Conservation (phyloP, 2,113 vertebrate species). For the Lynx canadensis region DNA sequence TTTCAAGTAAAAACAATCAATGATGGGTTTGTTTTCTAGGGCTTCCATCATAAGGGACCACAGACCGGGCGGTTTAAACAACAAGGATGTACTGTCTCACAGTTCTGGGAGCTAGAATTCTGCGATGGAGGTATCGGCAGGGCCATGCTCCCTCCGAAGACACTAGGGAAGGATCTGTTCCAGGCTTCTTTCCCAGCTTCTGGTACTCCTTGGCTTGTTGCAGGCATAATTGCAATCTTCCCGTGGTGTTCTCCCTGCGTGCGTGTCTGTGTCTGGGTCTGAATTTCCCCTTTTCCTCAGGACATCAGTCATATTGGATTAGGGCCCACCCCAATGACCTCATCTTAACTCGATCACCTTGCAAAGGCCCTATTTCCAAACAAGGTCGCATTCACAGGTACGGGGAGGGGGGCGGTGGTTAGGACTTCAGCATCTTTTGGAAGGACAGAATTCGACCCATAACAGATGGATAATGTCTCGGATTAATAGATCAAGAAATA, state of each 20-base stretch:
- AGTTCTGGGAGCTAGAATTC: neutral
- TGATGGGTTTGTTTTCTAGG: neutral
- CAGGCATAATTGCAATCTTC: neutral
- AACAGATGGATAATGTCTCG: neutral
- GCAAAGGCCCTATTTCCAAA: neutral
- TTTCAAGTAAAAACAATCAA: neutral
- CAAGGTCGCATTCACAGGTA: neutral
- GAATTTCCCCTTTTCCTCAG: neutral
- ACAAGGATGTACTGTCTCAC: neutral
- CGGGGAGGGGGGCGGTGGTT: neutral
- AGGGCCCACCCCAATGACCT: neutral
- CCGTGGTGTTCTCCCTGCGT: neutral
- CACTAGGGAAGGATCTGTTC: neutral
- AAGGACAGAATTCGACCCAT: neutral
- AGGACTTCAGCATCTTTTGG: neutral
- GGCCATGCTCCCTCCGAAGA: neutral
- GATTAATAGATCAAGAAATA: neutral
- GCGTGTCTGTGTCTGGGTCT: neutral
- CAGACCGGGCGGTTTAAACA: neutral
- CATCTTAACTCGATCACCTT: neutral
- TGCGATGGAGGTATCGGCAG: neutral
- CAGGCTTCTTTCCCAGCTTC: neutral
- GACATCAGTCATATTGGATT: neutral
- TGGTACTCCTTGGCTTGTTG: neutral
- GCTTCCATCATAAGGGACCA: neutral